Base-by-base conservation (phyloP, 1,140 invertebrate species). In the Drosophila mauritiana region DNA sequence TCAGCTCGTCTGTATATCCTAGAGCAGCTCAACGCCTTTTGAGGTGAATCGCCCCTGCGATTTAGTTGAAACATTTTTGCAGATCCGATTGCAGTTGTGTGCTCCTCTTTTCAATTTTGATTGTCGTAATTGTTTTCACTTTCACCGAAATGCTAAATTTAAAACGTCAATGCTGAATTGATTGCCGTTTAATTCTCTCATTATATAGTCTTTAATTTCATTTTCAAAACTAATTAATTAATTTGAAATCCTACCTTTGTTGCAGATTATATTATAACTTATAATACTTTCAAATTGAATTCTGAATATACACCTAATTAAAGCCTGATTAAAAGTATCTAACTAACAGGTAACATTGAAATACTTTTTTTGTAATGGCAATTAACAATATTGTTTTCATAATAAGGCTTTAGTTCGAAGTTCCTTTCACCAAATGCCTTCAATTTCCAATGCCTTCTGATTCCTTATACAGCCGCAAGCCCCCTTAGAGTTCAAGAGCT, bases 1-100 rank as follows among this genome's bases (percentile, higher is more conserved):
- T 40, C 46, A 17, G 43, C 12, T 17, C 56, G n/a, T 36, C 37
- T 20, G 39, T 59, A 61, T 45, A 34, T 42, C 7, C 36, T 45
- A 51, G n/a, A 61, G 36, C 61, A 62, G 22, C 54, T 80, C 73
- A 72, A 74, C 74, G 75, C 49, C 57, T 25, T 43, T 40, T 63
- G 5, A 12, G 43, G 56, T 65, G 51, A 78, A 74, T 43, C 54
- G 42, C 56, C 83, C 76, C 76, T 63, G 8, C 27, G 20, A 80
- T 84, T 62, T 76, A 76, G 61, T 48, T 51, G 34, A 15, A 69
- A 54, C 40, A 46, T 52, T 61, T 74, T 34, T 22, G 49, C 42
- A 53, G 17, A 68, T 12, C 42, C 34, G 54, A 39, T 25, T 48
- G 49, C 5, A 3, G 4, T 13, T 17, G 22, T 0, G 11, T 17